phyloP scores from a whole-genome alignment of 2,113 vertebrate genomes.

The Procavia capensis region DNA sequence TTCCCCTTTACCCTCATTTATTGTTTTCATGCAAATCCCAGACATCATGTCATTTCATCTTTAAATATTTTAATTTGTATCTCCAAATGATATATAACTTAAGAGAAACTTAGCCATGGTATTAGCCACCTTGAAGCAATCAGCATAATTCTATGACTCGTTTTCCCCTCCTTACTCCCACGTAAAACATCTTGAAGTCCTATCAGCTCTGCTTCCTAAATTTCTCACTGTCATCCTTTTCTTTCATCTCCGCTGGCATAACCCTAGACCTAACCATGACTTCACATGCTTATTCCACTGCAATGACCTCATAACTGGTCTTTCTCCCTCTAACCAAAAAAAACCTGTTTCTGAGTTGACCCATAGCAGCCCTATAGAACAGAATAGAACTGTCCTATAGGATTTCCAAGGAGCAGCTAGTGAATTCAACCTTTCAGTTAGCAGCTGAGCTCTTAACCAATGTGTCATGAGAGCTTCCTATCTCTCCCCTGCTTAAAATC shows the following conservation, averaged over 20 bases:
- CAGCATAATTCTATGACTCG: not conserved
- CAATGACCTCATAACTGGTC: not conserved
- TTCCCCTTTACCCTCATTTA: not conserved
- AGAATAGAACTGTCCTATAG: too few species aligned
- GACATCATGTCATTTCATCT: too few species aligned
- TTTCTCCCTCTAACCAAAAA: too few species aligned
- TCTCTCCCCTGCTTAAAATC: not conserved
- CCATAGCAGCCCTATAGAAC: too few species aligned
- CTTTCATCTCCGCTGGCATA: not conserved
- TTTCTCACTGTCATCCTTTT: not conserved
- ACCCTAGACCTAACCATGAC: not conserved
- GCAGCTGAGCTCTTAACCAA: too few species aligned
- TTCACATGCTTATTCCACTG: not conserved
- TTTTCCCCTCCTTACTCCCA: not conserved
- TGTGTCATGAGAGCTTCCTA: not conserved
- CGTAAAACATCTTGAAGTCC: not conserved
- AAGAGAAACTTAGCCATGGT: not conserved
- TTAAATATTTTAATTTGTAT: too few species aligned
- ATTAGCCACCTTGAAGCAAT: not conserved
- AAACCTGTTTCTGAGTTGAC: too few species aligned
- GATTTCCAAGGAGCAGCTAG: too few species aligned
- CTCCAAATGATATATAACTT: not conserved
- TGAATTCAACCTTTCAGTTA: too few species aligned
- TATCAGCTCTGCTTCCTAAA: not conserved
- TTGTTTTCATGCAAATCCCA: not conserved